A percentile compares a stretch with the other conserved stretches of the same genome.
phyloP scores from a whole-genome alignment of 2,113 vertebrate species.

The Amphiprion percula region DNA sequence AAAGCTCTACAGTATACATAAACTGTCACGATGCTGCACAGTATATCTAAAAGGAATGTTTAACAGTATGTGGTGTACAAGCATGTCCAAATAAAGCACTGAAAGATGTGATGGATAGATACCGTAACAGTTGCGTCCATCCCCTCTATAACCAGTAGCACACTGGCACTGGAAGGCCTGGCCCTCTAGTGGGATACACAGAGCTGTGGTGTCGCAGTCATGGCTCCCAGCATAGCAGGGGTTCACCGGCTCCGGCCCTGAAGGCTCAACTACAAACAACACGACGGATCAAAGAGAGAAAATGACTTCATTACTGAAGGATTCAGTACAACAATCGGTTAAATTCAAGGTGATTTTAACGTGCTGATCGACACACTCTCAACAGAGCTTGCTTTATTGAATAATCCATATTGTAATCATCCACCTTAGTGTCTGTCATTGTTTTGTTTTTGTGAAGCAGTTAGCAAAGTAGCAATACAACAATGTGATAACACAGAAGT shows the following conservation, averaged over 20 bases:
- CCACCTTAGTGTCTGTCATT: no score
- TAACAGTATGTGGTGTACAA: background rate
- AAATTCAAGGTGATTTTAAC: background rate
- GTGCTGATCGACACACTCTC: background rate
- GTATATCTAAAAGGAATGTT: background rate
- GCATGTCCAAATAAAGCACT: background rate
- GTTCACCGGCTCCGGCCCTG: slow-evolving; percentile 71
- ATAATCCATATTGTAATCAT: no score
- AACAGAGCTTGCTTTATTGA: no score
- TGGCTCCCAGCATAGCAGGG: slow-evolving; percentile 91
- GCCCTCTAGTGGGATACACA: slow-evolving; percentile 85
- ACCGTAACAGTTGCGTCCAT: slow-evolving; percentile 90
- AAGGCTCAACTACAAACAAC: slow-evolving; percentile 54
- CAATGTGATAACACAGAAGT: no score
- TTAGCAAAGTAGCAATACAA: no score
- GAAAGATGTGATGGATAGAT: slow-evolving; percentile 33
- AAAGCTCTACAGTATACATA: slow-evolving; percentile 16
- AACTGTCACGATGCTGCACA: background rate
- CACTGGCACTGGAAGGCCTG: slow-evolving; percentile 89
- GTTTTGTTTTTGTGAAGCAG: no score
- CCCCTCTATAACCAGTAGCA: slow-evolving; percentile 86
- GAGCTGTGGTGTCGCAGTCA: slow-evolving; percentile 87
- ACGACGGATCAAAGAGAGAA: background rate
- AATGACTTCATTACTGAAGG: background rate
- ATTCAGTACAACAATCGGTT: background rate